These are phyloP conservation scores for Cryptocephalus moraei DNA, from an alignment of 2,888 invertebrate species.

Conservation along the genomic window DNA sequence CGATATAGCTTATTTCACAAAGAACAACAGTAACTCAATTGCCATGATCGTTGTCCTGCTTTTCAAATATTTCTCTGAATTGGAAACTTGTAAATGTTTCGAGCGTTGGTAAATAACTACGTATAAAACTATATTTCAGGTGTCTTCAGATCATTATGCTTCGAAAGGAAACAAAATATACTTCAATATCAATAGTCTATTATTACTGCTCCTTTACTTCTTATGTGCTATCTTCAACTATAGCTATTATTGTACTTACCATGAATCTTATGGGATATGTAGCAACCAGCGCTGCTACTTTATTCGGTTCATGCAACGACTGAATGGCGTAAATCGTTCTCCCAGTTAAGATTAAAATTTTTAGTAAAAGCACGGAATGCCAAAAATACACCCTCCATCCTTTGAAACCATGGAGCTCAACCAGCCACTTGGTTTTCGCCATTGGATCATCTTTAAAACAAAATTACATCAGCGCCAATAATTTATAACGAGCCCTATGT, in stretches of 20 bases:
- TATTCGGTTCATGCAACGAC: slow-evolving; percentile 6
- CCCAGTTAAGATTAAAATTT: slow-evolving; percentile 6
- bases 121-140: too few relatives aligned
- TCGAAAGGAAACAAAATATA: too few relatives aligned
- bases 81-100: too few relatives aligned
- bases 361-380: slow-evolving; percentile 5
- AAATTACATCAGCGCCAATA: neutral
- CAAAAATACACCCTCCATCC: slow-evolving; percentile 11
- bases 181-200: too few relatives aligned
- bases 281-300: slow-evolving; percentile 8
- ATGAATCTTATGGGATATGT: slow-evolving; percentile 11
- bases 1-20: too few relatives aligned
- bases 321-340: slow-evolving; percentile 9
- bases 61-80: too few relatives aligned
- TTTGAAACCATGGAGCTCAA: slow-evolving; percentile 5
- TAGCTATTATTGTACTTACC: slow-evolving; percentile 5
- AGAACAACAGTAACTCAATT: too few relatives aligned
- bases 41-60: too few relatives aligned
- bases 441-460: slow-evolving; percentile 11
- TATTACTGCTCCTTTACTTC: neutral
- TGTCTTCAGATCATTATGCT: too few relatives aligned
- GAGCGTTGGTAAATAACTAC: too few relatives aligned
- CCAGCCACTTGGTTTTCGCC: slow-evolving; percentile 2
- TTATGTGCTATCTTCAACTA: neutral
- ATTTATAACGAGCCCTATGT: too few relatives aligned